Base-by-base conservation (phyloP, 2,113 vertebrate genomes). In the Monopterus albus region DNA sequence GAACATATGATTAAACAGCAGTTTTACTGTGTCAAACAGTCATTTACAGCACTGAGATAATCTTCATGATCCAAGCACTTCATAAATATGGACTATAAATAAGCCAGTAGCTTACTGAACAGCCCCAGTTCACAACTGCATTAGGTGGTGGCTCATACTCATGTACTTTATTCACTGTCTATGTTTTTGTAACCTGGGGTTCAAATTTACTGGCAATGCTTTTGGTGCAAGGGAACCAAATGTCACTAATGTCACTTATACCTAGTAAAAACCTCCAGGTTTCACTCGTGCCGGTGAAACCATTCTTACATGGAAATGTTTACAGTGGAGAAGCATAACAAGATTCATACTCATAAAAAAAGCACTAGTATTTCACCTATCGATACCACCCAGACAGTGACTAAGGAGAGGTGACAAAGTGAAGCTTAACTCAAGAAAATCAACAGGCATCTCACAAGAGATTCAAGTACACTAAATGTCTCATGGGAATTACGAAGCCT, bases 21-120 rank as follows among this genome's bases (percentile, higher is more conserved):
- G 75, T 62, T 74, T 68, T 75, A 77, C 71, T 69, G 58, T 59
- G 67, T 87, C 82, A 83, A 71, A 85, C 73, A 55, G 70, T 72
- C 74, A 62, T 62, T 81, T 75, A 57, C 71, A 81, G 64, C 52
- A 40, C 45, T 6, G 26, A 62, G 50, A 81, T 86, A 67, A 83
- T 89, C 78, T 73, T 71, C 76, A 71, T 64, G 49, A 74, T 77
- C 73, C 75, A 70, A 57, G 84, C 66, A 70, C 35, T 62, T 29
- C 56, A 84, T 85, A 79, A 81, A 90, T 77, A 78, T 84, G 82
- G 86, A 84, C 43, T 23, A 51, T 17, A 80, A 82, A 59, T 80
- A 73, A 67, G 84, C 67, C 58, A 40, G 21, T 38, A 50, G 62
- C 76, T 72, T 23, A 55, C 61, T 17, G 28, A 79, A 49, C 62